Evolutionary conservation across 2,888 invertebrate genomes (phyloP).

Genomic region (Ornithoptera priamus): DNA sequence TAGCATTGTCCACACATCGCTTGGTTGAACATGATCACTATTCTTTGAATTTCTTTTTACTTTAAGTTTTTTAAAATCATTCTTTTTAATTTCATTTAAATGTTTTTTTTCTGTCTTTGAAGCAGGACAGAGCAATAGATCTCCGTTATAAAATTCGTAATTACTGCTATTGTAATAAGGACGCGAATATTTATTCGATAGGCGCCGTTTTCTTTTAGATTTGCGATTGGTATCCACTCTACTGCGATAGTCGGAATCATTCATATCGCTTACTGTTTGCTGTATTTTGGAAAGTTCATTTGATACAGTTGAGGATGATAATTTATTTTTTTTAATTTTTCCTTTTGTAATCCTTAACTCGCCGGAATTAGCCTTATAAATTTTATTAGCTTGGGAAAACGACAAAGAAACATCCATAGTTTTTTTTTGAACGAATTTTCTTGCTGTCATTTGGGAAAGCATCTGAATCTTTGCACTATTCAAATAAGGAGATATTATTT

Average conservation of each 20-base stretch:
- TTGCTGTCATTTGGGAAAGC: constrained; percentile 54
- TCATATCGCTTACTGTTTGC: constrained; percentile 66
- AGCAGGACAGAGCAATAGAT: constrained; percentile 53
- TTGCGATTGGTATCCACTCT: constrained; percentile 41
- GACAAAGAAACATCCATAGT: constrained; percentile 50
- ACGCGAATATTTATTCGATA: constrained; percentile 41
- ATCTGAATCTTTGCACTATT: constrained; percentile 49
- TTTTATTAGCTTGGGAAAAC: constrained; percentile 54
- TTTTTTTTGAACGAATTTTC: constrained; percentile 51
- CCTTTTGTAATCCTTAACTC: constrained; percentile 52
- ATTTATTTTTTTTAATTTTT: constrained; percentile 59
- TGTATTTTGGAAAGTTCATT: constrained; percentile 49
- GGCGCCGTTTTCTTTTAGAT: constrained; percentile 48
- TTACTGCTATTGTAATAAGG: constrained; percentile 40
- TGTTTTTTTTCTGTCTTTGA: constrained; percentile 51
- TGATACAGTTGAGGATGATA: constrained; percentile 59
- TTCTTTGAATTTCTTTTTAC: constrained; percentile 32
- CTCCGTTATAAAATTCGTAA: constrained; percentile 53
- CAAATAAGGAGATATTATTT: constrained; percentile 52
- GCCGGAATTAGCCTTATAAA: constrained; percentile 68
- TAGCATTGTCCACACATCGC: constrained; percentile 66
- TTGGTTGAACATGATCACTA: constrained; percentile 40
- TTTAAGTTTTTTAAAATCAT: constrained; percentile 32
- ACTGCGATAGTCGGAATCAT: constrained; percentile 61
- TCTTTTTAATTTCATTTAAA: constrained; percentile 47